Conservation (phyloP, 2,888 invertebrate species). For the Malachius bipustulatus region DNA sequence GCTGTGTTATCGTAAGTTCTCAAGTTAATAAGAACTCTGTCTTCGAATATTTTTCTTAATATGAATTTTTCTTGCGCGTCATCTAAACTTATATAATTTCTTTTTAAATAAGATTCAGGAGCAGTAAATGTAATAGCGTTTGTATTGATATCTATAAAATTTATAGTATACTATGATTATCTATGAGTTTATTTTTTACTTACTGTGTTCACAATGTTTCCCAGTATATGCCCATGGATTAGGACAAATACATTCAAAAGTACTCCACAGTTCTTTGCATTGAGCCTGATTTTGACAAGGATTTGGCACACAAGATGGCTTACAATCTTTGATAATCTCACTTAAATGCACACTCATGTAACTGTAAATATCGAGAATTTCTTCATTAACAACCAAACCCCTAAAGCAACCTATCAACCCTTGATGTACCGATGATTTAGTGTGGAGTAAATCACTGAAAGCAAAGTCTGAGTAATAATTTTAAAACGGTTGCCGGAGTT, state of each 20-base stretch:
- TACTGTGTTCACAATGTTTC: constrained; percentile 81
- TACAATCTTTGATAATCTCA: constrained; percentile 87
- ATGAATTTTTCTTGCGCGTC: constrained; percentile 44
- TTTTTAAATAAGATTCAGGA: constrained; percentile 64
- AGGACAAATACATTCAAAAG: constrained; percentile 83
- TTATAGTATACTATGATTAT: constrained; percentile 11
- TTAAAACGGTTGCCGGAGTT: constrained; percentile 7
- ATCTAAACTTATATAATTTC: constrained; percentile 53
- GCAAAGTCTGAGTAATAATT: constrained; percentile 12
- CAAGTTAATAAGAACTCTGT: constrained; percentile 77
- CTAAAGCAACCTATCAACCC: constrained; percentile 90
- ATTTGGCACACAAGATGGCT: constrained; percentile 87
- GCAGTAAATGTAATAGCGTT: constrained; percentile 82
- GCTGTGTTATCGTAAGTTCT: constrained; percentile 76
- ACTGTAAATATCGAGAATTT: constrained; percentile 80
- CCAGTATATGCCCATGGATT: constrained; percentile 91
- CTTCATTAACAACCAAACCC: constrained; percentile 83
- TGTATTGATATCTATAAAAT: constrained; percentile 68
- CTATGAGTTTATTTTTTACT: constrained; percentile 33
- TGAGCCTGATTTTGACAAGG: constrained; percentile 85
- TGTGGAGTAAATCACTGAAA: constrained; percentile 58
- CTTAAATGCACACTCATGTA: constrained; percentile 86
- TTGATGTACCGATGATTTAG: constrained; percentile 72
- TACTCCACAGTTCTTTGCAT: constrained; percentile 86
- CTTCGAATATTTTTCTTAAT: constrained; percentile 61